phyloP scores from a whole-genome alignment of 2,113 vertebrate species.

The Zapus hudsonius region DNA sequence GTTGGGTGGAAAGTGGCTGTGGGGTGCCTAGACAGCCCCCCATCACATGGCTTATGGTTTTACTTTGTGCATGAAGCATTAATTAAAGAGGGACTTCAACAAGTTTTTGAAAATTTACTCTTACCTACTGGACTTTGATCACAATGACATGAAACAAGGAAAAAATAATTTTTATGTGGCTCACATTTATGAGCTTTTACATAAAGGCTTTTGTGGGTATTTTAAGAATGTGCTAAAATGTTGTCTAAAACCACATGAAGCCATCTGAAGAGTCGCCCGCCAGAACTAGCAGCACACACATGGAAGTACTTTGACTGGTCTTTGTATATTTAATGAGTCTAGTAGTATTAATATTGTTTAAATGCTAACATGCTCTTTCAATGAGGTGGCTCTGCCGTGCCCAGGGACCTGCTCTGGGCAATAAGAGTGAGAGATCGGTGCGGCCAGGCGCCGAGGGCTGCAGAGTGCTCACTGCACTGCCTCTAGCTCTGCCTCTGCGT shows the following conservation, averaged over 20 bases:
- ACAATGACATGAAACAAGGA: conserved; percentile 81
- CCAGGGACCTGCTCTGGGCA: conserved; percentile 46
- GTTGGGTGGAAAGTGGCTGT: not conserved
- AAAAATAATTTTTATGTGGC: conserved; percentile 85
- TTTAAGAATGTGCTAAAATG: conserved; percentile 91
- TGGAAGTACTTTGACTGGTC: conserved; percentile 82
- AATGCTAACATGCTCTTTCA: conserved; percentile 84
- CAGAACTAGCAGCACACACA: conserved; percentile 86
- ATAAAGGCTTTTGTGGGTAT: conserved; percentile 90
- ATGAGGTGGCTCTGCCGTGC: conserved; percentile 68
- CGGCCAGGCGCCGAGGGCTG: not conserved
- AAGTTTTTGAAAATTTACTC: conserved; percentile 78
- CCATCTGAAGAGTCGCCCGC: conserved; percentile 80
- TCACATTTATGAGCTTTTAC: conserved; percentile 88
- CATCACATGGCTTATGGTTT: conserved; percentile 66
- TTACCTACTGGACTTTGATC: conserved; percentile 88
- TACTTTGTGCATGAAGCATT: conserved; percentile 72
- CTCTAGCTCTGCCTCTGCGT: not conserved
- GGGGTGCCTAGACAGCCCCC: conserved; percentile 57
- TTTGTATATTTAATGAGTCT: conserved; percentile 86
- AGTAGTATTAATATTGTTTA: conserved; percentile 86
- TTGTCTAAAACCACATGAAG: conserved; percentile 87
- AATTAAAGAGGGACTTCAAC: conserved; percentile 81
- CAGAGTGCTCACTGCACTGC: not conserved
- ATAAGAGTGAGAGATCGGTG: accelerated